Evolutionary conservation across 2,113 vertebrate species (phyloP).

Genomic region (Cinclus cinclus): DNA sequence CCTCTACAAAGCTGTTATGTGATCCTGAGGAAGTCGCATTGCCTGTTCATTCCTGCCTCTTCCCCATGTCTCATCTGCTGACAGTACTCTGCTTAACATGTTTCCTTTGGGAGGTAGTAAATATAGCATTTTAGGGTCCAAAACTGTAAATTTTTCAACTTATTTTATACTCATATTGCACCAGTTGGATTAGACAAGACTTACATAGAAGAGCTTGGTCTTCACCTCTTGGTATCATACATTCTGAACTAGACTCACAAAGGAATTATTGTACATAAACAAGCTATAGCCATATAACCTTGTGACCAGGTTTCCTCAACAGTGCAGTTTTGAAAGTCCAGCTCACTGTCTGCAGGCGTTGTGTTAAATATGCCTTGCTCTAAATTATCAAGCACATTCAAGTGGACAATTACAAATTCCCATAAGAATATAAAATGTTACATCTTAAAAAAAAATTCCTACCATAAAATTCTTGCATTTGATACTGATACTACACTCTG

Average conservation of each 20-base stretch:
- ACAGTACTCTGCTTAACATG: slow-evolving; percentile 17
- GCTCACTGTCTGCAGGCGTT: background rate
- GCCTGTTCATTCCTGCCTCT: slow-evolving; percentile 36
- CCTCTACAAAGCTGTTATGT: slow-evolving; percentile 37
- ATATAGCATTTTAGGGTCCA: background rate
- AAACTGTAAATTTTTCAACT: background rate
- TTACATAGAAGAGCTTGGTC: background rate
- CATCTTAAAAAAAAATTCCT: background rate
- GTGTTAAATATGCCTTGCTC: background rate
- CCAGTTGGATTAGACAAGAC: background rate
- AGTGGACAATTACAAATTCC: background rate
- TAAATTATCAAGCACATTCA: background rate
- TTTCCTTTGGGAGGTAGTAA: slow-evolving; percentile 7
- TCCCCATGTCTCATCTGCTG: background rate
- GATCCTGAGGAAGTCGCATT: slow-evolving; percentile 38
- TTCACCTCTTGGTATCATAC: background rate
- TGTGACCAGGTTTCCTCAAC: background rate
- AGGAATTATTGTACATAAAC: background rate
- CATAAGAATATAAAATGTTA: background rate
- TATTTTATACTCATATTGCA: background rate
- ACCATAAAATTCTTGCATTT: background rate
- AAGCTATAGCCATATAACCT: background rate
- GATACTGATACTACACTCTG: background rate
- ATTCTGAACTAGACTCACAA: background rate
- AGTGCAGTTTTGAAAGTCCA: background rate